A percentile compares a stretch with the other conserved stretches of the same genome.
These are phyloP conservation scores for Pilophorus perplexus DNA, from an alignment of 2,888 invertebrate genomes.

Conservation along the genomic window DNA sequence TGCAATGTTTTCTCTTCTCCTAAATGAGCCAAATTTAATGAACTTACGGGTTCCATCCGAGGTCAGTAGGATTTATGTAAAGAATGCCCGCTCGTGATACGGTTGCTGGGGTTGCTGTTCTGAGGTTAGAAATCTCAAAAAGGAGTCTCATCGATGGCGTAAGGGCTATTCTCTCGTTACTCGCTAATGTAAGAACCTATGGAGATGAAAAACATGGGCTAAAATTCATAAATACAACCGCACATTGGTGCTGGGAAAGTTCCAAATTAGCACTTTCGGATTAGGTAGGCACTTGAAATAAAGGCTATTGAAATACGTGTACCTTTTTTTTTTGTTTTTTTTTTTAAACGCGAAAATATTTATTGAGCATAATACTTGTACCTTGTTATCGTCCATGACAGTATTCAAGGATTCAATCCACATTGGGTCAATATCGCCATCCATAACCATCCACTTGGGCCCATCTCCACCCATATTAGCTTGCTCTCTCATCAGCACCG, in stretches of 20 bases:
- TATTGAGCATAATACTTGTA: conserved; percentile 49
- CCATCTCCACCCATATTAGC: conserved; percentile 82
- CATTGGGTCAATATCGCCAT: conserved; percentile 97
- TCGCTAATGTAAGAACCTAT: conserved; percentile 82
- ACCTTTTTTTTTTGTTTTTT: too few species aligned
- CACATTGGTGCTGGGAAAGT: background rate
- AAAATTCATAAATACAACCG: background rate
- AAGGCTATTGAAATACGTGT: too few species aligned
- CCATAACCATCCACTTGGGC: conserved; percentile 92
- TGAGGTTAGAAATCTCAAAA: conserved; percentile 88
- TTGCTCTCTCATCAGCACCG: conserved; percentile 89
- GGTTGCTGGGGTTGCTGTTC: conserved; percentile 92
- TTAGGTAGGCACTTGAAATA: too few species aligned
- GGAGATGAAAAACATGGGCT: conserved; percentile 51
- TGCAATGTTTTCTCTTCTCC: too few species aligned
- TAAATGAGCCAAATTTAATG: too few species aligned
- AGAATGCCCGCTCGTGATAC: conserved; percentile 92
- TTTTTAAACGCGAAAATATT: too few species aligned
- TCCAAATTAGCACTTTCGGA: background rate
- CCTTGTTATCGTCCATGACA: conserved; percentile 96
- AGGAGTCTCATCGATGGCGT: conserved; percentile 84
- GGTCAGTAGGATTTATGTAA: conserved; percentile 89
- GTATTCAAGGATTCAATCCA: conserved; percentile 97
- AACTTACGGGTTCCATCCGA: conserved; percentile 90
- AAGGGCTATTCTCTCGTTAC: conserved; percentile 89